Conservation (phyloP, 2,888 invertebrate species). For the Oasisia sp. region DNA sequence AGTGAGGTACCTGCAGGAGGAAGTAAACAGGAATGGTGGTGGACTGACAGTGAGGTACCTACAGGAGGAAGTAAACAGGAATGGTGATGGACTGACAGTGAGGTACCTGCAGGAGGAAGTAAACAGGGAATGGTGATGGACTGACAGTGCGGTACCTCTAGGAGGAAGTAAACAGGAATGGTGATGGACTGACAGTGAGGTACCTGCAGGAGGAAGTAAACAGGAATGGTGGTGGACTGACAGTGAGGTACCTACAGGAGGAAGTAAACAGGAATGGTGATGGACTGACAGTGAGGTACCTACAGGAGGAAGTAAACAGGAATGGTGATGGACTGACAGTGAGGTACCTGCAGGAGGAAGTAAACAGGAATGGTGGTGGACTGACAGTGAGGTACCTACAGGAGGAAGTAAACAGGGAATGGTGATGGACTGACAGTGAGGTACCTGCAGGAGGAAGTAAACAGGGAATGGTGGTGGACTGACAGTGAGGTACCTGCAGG, state of each 20-base stretch:
- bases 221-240: constrained; percentile 33
- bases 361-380: too few relatives aligned
- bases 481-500: background rate
- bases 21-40: too few relatives aligned
- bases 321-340: too few relatives aligned
- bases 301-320: background rate
- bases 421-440: background rate
- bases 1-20: constrained; percentile 58
- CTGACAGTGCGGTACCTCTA: constrained; percentile 56
- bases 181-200: constrained; percentile 56
- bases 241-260: background rate
- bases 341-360: background rate
- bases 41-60: too few relatives aligned
- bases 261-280: too few relatives aligned
- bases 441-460: background rate
- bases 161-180: constrained; percentile 65
- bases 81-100: background rate
- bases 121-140: too few relatives aligned
- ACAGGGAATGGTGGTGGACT: too few relatives aligned
- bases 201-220: constrained; percentile 64
- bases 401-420: background rate
- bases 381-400: background rate
- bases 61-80: background rate
- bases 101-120: background rate
- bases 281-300: too few relatives aligned